Evolutionary conservation across 2,113 vertebrate species (phyloP), one percentile per base, ranked within the genome.

Genomic region (zebrafish (Danio rerio)): DNA sequence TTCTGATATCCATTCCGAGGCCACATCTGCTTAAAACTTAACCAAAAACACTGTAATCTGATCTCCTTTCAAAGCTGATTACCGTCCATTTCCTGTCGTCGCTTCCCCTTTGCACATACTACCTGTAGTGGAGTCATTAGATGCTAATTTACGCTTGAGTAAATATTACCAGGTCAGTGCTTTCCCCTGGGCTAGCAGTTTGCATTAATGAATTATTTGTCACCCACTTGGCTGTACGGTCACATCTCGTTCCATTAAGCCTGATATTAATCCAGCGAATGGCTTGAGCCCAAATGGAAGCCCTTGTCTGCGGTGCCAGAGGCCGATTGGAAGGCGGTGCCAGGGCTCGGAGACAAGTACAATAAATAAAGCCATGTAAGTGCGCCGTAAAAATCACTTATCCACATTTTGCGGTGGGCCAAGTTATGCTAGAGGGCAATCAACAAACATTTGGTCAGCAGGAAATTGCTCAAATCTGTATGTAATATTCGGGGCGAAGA

Each of bases 101-200:
- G 76, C 49, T 53, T 66, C 76, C 31, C 47, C 50, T 55, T 79
- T 52, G 10, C 31, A 77, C 45, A 13, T 72, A 76, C 21, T 69
- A 84, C 70, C 83, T 90, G 86, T 86, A 81, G 73, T 69, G 78
- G 83, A 82, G 82, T 86, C 87, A 83, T 88, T 69, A 86, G 78
- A 62, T 81, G 63, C 78, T 61, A 83, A 65, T 81, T 59, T 83
- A 82, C 61, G 43, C 81, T 8, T 85, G 87, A 88, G 66, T 72
- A 79, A 81, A 47, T 55, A 79, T 79, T 76, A 83, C 63, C 62
- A 66, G 83, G 62, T 56, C 55, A 52, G 21, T 42, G 20, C 77
- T 15, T 55, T 79, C 31, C 55, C 78, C 42, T 20, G 15, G 74
- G 83, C 75, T 12, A 80, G 47, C 52, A 53, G 80, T 63, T 50